These are phyloP conservation scores for Hafferia zeledoni DNA, from an alignment of 2,797 vertebrate genomes.

Conservation along the genomic window DNA sequence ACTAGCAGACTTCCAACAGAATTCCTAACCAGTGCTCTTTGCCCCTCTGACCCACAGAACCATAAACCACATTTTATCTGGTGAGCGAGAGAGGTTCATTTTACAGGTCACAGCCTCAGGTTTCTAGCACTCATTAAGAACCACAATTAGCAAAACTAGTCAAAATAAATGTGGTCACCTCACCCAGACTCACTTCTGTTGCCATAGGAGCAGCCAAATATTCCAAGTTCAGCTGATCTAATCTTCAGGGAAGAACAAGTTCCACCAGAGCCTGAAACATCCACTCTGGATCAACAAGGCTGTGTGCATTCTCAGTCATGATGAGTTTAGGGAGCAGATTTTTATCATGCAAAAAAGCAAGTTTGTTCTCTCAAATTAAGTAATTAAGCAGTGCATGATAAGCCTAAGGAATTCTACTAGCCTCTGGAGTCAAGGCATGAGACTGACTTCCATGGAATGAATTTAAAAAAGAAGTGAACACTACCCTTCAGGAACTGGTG, in stretches of 20 bases:
- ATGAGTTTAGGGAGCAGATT: conserved; percentile 30
- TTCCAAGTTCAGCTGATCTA: conserved; percentile 33
- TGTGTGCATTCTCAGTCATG: background rate
- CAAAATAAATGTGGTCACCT: conserved; percentile 10
- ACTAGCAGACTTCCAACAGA: background rate
- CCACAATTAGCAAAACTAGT: background rate
- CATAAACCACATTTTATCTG: background rate
- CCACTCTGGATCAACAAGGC: background rate
- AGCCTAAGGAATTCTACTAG: background rate
- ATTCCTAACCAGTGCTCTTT: background rate
- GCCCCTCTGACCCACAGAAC: background rate
- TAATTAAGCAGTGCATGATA: conserved; percentile 8
- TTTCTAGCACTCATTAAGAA: background rate
- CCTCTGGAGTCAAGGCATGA: background rate
- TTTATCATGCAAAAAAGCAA: conserved; percentile 27
- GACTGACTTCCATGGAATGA: background rate
- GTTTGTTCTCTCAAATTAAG: conserved; percentile 34
- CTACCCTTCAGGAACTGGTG: background rate
- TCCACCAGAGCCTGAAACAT: conserved; percentile 15
- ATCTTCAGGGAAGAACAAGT: conserved; percentile 27
- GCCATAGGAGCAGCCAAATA: conserved; percentile 19
- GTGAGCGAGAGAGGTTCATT: background rate
- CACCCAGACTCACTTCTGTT: background rate
- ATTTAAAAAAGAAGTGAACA: background rate
- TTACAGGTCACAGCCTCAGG: background rate